Percentiles rank a stretch among this genome's conserved stretches.
phyloP scores from a whole-genome alignment of 2,797 vertebrate species.

The Fringilla coelebs region DNA sequence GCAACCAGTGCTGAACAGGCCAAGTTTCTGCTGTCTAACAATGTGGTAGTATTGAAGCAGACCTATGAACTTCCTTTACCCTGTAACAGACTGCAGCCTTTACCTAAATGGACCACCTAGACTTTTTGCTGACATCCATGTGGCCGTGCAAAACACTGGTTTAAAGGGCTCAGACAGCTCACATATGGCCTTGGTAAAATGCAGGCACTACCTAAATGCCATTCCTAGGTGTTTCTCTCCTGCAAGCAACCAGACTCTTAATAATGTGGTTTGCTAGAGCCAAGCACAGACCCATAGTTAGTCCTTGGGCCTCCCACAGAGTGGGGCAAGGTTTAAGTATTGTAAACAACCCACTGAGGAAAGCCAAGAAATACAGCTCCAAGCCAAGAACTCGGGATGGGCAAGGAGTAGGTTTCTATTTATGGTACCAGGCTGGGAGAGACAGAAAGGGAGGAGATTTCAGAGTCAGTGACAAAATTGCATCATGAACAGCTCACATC shows the following conservation, averaged over 20 bases:
- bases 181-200: constrained; percentile 18
- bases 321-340: background rate
- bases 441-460: constrained; percentile 20
- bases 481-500: background rate
- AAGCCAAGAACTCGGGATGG: constrained; percentile 20
- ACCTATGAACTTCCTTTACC: background rate
- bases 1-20: background rate
- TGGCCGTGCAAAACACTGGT: background rate
- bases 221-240: constrained; percentile 44
- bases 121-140: background rate
- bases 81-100: background rate
- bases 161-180: background rate
- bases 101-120: constrained; percentile 37
- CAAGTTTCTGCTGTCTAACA: constrained; percentile 39
- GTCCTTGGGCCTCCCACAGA: constrained; percentile 49
- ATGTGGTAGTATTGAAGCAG: background rate
- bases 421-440: constrained; percentile 1
- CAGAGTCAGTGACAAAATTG: background rate
- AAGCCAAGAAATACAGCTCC: constrained; percentile 40
- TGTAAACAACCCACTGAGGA: constrained; percentile 28
- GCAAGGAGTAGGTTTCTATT: constrained; percentile 45
- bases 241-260: constrained; percentile 27
- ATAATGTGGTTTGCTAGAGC: background rate
- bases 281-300: background rate
- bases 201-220: constrained; percentile 2